A percentile compares a stretch with the other conserved stretches of the same genome.
phyloP scores from a whole-genome alignment of 2,797 vertebrate genomes.

The Lithobates sylvaticus region DNA sequence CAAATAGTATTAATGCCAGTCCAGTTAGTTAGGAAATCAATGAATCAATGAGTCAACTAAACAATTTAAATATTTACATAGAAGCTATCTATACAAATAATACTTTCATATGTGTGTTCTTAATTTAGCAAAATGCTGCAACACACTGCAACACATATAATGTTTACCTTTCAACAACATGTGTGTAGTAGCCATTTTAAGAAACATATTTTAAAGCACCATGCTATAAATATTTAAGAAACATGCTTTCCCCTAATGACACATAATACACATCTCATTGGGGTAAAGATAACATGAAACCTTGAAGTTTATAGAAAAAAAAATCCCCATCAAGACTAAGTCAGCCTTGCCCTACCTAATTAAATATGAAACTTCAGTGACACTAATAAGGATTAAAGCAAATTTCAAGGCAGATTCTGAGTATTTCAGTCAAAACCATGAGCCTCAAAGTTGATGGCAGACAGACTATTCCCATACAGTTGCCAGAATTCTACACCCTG shows the following conservation, averaged over 20 bases:
- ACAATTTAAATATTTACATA: not conserved
- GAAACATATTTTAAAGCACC: not conserved
- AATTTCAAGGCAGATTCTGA: constrained; percentile 77
- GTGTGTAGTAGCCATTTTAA: not conserved
- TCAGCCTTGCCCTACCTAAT: constrained; percentile 75
- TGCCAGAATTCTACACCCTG: constrained; percentile 81
- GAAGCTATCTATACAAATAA: not conserved
- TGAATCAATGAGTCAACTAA: not conserved
- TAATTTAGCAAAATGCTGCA: not conserved
- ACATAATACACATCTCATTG: constrained; percentile 65
- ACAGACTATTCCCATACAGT: constrained; percentile 83
- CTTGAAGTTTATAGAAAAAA: constrained; percentile 69
- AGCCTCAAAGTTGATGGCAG: constrained; percentile 81
- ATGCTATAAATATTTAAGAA: constrained; percentile 51
- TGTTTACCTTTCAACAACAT: constrained; percentile 21
- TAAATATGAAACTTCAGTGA: constrained; percentile 81
- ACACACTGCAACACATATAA: not conserved
- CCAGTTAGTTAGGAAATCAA: not conserved
- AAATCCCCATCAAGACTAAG: constrained; percentile 74
- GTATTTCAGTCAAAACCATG: constrained; percentile 82
- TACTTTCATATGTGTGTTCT: not conserved
- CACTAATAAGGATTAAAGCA: constrained; percentile 81
- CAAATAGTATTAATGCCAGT: not conserved
- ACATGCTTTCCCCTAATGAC: constrained; percentile 62
- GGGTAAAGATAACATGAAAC: constrained; percentile 38